A percentile compares a stretch with the other conserved stretches of the same genome.
Conservation (phyloP, 2,888 invertebrate species). For the Nymphalis polychloros region DNA sequence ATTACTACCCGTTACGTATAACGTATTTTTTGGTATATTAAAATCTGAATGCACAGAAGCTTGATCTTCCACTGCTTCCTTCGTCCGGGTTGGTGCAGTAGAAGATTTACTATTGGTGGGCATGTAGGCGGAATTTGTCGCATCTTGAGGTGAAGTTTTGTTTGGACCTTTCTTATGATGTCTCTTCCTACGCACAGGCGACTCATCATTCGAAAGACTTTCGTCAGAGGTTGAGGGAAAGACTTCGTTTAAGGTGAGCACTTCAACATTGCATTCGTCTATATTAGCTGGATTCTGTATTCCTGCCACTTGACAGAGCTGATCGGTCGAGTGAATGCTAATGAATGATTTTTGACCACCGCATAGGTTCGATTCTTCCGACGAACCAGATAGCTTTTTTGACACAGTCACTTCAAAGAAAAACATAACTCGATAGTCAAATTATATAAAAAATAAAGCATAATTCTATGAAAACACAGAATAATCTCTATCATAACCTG, state of each 20-base stretch:
- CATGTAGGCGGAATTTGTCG: constrained; percentile 56
- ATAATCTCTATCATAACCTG: neutral
- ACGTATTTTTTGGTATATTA: constrained; percentile 72
- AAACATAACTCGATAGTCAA: neutral
- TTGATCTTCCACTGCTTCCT: constrained; percentile 58
- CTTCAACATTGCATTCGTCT: constrained; percentile 74
- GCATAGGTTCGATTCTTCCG: constrained; percentile 53
- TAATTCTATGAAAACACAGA: neutral
- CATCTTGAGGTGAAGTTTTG: constrained; percentile 48
- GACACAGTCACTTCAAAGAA: constrained; percentile 69
- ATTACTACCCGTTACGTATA: constrained; percentile 74
- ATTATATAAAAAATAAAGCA: neutral
- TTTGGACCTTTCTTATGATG: constrained; percentile 51
- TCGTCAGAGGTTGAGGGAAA: constrained; percentile 78
- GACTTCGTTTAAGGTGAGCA: constrained; percentile 71
- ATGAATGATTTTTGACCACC: constrained; percentile 73
- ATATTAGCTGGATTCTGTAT: constrained; percentile 53
- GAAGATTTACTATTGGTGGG: constrained; percentile 75
- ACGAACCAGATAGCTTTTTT: constrained; percentile 58
- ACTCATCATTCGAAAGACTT: constrained; percentile 69
- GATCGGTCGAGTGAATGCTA: constrained; percentile 77
- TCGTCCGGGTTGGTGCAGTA: constrained; percentile 61
- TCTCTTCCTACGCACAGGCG: constrained; percentile 55
- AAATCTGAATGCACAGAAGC: constrained; percentile 67
- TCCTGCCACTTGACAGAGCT: constrained; percentile 67